phyloP scores from a whole-genome alignment of 2,888 invertebrate genomes.

The Bimastos eiseni region DNA sequence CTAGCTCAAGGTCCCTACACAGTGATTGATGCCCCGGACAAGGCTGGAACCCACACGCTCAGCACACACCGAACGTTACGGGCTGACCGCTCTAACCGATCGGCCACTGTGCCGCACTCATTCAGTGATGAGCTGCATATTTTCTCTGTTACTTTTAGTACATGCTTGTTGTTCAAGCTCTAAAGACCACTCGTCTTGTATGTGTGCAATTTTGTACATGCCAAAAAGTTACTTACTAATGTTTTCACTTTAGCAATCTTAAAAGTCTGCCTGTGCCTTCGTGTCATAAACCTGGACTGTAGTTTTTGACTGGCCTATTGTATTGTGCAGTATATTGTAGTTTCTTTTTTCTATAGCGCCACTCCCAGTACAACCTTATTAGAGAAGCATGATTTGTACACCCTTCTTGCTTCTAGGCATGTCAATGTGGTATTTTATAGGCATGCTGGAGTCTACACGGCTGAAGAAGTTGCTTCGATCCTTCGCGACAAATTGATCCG shows the following conservation, averaged over 20 bases:
- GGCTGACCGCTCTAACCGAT: too few species aligned
- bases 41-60: too few species aligned
- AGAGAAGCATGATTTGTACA: neutral
- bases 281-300: neutral
- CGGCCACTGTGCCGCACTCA: too few species aligned
- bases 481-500: slow-evolving; percentile 76
- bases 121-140: too few species aligned
- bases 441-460: slow-evolving; percentile 84
- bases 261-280: neutral
- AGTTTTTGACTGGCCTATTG: neutral
- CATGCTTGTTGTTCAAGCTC: too few species aligned
- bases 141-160: too few species aligned
- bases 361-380: too few species aligned
- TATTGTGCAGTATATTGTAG: neutral
- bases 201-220: neutral
- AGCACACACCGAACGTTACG: too few species aligned
- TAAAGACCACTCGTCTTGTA: too few species aligned
- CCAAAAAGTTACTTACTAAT: neutral
- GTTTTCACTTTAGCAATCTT: neutral
- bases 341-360: too few species aligned
- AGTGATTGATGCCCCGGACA: too few species aligned
- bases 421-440: slow-evolving; percentile 64
- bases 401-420: neutral
- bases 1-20: too few species aligned
- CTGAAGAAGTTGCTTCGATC: slow-evolving; percentile 81